These are phyloP conservation scores for Microtus pennsylvanicus DNA, from an alignment of 2,113 vertebrate species.

Conservation along the genomic window DNA sequence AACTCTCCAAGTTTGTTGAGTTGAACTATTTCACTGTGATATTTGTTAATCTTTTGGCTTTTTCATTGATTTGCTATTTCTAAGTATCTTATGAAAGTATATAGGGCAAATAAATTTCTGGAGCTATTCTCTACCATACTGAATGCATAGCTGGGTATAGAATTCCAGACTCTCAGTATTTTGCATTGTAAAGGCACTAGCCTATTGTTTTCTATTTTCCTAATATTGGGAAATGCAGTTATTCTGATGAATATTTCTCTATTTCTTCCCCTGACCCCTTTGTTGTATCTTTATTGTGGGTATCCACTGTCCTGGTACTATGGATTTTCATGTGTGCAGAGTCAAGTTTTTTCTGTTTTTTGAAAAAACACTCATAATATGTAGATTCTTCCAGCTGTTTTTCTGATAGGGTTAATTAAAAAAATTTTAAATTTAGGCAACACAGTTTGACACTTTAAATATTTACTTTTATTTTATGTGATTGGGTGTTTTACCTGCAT, in stretches of 20 bases:
- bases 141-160: not conserved
- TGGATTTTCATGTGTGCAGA: constrained; percentile 26
- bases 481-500: not conserved
- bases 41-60: constrained; percentile 6
- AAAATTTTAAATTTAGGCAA: not conserved
- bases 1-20: not conserved
- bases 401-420: not conserved
- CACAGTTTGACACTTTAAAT: not conserved
- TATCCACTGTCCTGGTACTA: not conserved
- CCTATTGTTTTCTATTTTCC: constrained; percentile 10
- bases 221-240: constrained; percentile 46
- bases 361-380: constrained; percentile 28
- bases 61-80: constrained; percentile 22
- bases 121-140: not conserved
- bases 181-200: constrained; percentile 34
- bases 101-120: not conserved
- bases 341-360: not conserved
- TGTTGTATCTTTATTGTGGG: not conserved
- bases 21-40: not conserved
- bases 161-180: constrained; percentile 30
- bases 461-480: not conserved
- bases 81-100: not conserved
- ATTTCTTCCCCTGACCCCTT: not conserved
- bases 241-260: not conserved
- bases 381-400: constrained; percentile 18